Conservation (phyloP, 1,140 invertebrate species). For the Habropoda laboriosa region DNA sequence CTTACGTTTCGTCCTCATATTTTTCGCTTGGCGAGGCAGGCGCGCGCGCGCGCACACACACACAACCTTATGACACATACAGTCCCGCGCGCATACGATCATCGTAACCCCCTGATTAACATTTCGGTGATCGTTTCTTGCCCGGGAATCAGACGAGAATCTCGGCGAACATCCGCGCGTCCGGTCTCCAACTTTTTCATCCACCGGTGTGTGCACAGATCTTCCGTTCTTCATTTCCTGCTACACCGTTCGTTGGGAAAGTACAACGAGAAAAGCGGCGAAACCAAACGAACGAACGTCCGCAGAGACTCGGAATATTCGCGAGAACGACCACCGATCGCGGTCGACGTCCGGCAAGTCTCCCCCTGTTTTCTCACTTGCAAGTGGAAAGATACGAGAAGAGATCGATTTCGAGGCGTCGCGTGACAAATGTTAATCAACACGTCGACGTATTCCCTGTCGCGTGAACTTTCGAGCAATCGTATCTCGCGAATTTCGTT, state of each 20-base stretch:
- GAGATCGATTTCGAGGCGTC: neutral
- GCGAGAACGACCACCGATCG: too few species aligned
- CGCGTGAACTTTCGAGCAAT: neutral
- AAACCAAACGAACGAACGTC: neutral
- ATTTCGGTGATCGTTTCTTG: neutral
- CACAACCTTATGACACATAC: neutral
- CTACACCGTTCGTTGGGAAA: neutral
- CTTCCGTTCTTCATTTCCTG: too few species aligned
- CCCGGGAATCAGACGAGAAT: neutral
- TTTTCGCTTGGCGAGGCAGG: slow-evolving; percentile 63
- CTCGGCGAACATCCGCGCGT: neutral
- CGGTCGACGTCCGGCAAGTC: neutral
- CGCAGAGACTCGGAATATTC: neutral
- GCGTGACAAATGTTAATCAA: too few species aligned
- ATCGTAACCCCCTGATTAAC: neutral
- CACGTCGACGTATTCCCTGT: neutral
- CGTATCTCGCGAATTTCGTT: neutral
- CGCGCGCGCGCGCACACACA: slow-evolving; percentile 31
- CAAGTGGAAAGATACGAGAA: neutral
- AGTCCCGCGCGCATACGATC: neutral
- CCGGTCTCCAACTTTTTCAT: too few species aligned
- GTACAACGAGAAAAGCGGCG: neutral
- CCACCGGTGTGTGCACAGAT: neutral
- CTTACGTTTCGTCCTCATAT: slow-evolving; percentile 37
- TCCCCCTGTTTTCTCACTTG: neutral